Percentiles rank a stretch among this genome's conserved stretches.
These are phyloP conservation scores for Sarcophaga peregrina DNA, from an alignment of 1,140 invertebrate species.

Conservation along the genomic window DNA sequence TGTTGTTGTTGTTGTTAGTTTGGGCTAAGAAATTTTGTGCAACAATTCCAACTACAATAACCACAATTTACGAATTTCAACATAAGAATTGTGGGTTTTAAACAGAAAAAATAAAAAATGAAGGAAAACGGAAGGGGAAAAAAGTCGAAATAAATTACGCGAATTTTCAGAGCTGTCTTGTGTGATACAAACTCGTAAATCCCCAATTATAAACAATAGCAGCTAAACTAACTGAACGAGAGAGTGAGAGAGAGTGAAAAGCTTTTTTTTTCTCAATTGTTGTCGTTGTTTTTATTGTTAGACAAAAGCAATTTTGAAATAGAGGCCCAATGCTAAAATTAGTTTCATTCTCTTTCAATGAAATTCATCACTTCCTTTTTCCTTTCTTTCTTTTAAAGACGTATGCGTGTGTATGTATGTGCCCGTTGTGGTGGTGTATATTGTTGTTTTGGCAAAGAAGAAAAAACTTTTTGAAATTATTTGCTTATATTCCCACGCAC, in stretches of 20 bases:
- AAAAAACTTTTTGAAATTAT: no score
- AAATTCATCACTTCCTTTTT: background rate
- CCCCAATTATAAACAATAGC: background rate
- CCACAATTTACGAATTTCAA: background rate
- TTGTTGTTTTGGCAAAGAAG: background rate
- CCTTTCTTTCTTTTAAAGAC: no score
- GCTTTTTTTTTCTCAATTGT: background rate
- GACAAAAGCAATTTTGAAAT: background rate
- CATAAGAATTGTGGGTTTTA: background rate
- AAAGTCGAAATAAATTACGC: no score
- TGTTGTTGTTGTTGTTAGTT: background rate
- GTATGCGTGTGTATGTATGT: no score
- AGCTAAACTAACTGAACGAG: background rate
- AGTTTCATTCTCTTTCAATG: background rate
- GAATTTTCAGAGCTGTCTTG: no score
- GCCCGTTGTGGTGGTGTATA: background rate
- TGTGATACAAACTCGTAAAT: background rate
- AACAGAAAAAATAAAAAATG: background rate
- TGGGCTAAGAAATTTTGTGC: background rate
- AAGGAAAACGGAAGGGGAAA: no score
- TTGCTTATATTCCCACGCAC: no score
- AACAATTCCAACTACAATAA: background rate
- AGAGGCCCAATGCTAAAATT: background rate
- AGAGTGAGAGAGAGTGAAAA: background rate
- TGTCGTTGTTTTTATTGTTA: background rate